Evolutionary conservation across 2,888 invertebrate species (phyloP), one percentile per base, ranked within the genome.

Genomic region (Carcina quercana): DNA sequence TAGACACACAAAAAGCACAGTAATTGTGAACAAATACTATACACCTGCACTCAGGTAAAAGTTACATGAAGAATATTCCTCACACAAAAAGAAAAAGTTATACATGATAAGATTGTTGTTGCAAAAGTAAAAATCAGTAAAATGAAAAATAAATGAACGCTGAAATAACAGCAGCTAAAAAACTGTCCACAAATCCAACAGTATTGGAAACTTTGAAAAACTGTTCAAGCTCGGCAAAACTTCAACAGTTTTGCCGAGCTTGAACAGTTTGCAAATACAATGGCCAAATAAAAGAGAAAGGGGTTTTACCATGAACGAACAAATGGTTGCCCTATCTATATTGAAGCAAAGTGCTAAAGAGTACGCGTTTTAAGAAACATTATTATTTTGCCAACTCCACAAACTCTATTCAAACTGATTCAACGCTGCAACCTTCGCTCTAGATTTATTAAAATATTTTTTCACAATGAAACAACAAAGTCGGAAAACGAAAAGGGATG

Each of bases 371-470:
- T 45, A 6, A 28, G 37, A n/a, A 42, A 32, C 25, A 30, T 39
- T 8, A 37, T 47, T 38, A 29, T 43, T 13, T 28, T 44, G 22
- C 44, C 45, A 14, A 33, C 43, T n/a, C 34, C 45, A 1, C 28
- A 35, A 10, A 49, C 43, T 0, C 15, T 49, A 5, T 15, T 17
- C 6, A 37, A 38, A 24, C 8, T 47, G 11, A 30, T 46, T 2
- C 1, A 27, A 20, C n/a, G 43, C 40, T 2, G 15, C 27, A 30
- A 38, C 13, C 25, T 48, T 1, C 34, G 28, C 14, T 42, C 47
- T 17, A 47, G 45, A 30, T 48, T 1, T 51, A 49, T 34, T 35
- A 46, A 38, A 48, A 41, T 8, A 29, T 55, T 4, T 33, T 51
- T 26, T 1, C 4, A n/a, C 48, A 50, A 34, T 12, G 51, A 13